Percentiles rank a stretch among this genome's conserved stretches.
Conservation (phyloP, 2,888 invertebrate genomes). For the Drosophila conformis region DNA sequence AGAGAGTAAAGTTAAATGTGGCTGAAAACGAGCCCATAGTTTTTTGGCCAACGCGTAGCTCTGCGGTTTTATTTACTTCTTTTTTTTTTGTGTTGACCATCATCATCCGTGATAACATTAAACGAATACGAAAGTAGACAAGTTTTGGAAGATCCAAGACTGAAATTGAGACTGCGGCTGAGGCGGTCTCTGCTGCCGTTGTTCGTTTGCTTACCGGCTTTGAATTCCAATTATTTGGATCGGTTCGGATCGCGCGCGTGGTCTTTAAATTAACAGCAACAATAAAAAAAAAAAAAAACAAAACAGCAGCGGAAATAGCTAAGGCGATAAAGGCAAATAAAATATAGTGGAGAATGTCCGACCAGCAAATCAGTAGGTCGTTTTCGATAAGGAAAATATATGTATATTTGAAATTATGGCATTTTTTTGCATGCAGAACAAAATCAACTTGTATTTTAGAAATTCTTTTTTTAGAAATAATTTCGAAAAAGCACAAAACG, state of each 20-base stretch:
- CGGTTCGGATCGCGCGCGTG: conserved; percentile 60
- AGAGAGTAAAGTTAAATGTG: conserved; percentile 11
- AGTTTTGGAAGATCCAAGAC: conserved; percentile 53
- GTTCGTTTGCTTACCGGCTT: conserved; percentile 67
- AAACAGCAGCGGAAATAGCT: conserved; percentile 72
- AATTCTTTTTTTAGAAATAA: neutral
- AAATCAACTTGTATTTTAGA: neutral
- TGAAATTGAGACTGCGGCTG: neutral
- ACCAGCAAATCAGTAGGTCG: accelerated
- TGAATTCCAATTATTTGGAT: conserved; percentile 79
- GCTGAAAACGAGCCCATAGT: conserved; percentile 29
- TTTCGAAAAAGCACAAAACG: neutral
- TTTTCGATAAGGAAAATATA: neutral
- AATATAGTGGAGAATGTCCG: conserved; percentile 5
- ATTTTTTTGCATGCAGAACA: neutral
- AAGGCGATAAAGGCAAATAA: conserved; percentile 73
- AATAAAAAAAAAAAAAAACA: neutral
- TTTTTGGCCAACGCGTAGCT: conserved; percentile 30
- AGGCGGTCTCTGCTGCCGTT: conserved; percentile 9
- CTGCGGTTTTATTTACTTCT: conserved; percentile 44
- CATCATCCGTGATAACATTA: conserved; percentile 72
- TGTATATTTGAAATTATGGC: neutral
- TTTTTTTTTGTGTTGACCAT: conserved; percentile 1
- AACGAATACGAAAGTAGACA: conserved; percentile 77
- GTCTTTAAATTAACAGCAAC: conserved; percentile 62